Evolutionary conservation across 2,797 vertebrate species (phyloP).

Genomic region (Carcharodon carcharias): DNA sequence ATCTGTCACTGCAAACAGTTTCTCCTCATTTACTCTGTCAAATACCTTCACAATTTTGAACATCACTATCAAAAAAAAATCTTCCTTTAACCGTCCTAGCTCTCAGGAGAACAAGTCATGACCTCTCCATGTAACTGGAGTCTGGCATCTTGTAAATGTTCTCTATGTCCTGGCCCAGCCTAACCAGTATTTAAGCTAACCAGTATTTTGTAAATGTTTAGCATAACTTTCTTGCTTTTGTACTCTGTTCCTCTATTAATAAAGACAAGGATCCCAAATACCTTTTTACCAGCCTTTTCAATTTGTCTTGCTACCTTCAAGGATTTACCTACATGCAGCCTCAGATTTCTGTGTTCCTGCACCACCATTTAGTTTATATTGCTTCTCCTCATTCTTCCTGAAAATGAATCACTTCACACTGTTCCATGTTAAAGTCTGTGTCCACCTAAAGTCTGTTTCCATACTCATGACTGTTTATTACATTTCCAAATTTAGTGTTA

Average conservation of each 20-base stretch:
- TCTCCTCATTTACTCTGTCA: neutral
- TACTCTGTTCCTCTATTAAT: neutral
- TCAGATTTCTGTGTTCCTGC: neutral
- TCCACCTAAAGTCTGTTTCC: neutral
- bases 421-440: neutral
- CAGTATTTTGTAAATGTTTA: neutral
- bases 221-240: neutral
- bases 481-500: neutral
- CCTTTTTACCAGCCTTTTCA: neutral
- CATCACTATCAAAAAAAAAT: neutral
- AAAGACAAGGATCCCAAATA: neutral
- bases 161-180: neutral
- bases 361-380: neutral
- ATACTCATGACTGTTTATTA: neutral
- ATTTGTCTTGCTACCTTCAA: neutral
- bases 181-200: neutral
- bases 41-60: neutral
- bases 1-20: neutral
- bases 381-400: neutral
- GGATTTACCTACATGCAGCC: neutral
- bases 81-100: neutral
- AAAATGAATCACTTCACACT: neutral
- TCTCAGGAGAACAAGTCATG: neutral
- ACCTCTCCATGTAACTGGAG: neutral
- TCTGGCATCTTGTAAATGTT: neutral